Conservation (phyloP, 2,113 vertebrate species). For the Macrotis lagotis region DNA sequence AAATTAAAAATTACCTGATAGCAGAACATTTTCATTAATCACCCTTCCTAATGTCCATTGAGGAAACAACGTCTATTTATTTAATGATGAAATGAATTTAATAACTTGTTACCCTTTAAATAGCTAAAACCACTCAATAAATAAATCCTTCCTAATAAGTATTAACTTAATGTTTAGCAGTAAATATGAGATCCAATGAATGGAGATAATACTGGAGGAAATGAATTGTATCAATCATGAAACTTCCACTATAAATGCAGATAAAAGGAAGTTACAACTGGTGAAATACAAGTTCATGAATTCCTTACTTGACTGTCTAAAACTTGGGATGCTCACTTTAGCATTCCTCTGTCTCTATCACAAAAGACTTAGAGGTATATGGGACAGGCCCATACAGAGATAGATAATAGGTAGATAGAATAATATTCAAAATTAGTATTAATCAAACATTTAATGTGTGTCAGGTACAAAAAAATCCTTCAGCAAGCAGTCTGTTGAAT, state of each 20-base stretch:
- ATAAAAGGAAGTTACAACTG: background rate
- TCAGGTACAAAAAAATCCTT: background rate
- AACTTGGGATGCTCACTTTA: background rate
- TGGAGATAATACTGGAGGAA: background rate
- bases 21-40: background rate
- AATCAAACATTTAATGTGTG: background rate
- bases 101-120: background rate
- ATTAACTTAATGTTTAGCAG: background rate
- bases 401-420: background rate
- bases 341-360: background rate
- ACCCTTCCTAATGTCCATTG: background rate
- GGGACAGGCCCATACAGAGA: background rate
- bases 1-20: background rate
- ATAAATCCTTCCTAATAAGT: background rate
- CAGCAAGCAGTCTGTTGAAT: background rate
- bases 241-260: background rate
- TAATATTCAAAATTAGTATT: background rate
- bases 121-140: background rate
- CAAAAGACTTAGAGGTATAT: background rate
- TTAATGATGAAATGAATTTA: background rate
- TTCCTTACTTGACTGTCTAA: background rate
- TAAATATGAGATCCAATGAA: background rate
- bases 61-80: background rate
- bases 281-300: background rate
- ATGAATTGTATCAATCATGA: background rate